Conservation (phyloP, 2,888 invertebrate genomes). For the Baccha elongata region DNA sequence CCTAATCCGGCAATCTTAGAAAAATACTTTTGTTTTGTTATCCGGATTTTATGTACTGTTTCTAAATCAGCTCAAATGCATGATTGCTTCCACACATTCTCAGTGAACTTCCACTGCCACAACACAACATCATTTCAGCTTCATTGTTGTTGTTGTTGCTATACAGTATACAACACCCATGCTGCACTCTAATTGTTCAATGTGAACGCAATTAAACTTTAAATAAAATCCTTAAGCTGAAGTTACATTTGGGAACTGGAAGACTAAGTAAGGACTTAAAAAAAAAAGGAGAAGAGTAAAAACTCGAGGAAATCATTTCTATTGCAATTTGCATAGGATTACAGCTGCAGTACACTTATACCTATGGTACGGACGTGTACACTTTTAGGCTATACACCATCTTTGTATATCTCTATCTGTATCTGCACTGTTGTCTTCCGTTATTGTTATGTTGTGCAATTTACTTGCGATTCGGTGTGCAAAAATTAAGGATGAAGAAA, state of each 20-base stretch:
- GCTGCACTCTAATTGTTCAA: conserved; percentile 68
- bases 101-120: conserved; percentile 10
- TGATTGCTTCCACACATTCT: not conserved
- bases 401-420: conserved; percentile 3
- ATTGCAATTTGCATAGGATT: conserved; percentile 72
- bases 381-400: not conserved
- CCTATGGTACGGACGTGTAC: conserved; percentile 34
- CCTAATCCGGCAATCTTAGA: conserved; percentile 31
- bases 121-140: conserved; percentile 12
- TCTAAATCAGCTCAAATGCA: conserved; percentile 37
- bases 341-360: conserved; percentile 63
- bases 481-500: conserved; percentile 53
- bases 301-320: conserved; percentile 71
- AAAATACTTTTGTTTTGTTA: conserved; percentile 42
- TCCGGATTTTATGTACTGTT: conserved; percentile 12
- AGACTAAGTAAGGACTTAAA: conserved; percentile 2
- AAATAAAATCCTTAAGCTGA: conserved; percentile 69
- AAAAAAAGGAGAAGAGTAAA: conserved; percentile 61
- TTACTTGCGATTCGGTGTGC: conserved; percentile 55
- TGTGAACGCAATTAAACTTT: conserved; percentile 72
- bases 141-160: not conserved
- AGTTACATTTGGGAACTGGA: conserved; percentile 52
- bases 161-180: not conserved
- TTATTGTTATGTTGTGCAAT: conserved; percentile 69
- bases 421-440: conserved; percentile 63